Evolutionary conservation across 64 coral and sea anemone genomes (phyloP), one percentile per base, ranked within the genome.

Genomic region (Montipora sp.): DNA sequence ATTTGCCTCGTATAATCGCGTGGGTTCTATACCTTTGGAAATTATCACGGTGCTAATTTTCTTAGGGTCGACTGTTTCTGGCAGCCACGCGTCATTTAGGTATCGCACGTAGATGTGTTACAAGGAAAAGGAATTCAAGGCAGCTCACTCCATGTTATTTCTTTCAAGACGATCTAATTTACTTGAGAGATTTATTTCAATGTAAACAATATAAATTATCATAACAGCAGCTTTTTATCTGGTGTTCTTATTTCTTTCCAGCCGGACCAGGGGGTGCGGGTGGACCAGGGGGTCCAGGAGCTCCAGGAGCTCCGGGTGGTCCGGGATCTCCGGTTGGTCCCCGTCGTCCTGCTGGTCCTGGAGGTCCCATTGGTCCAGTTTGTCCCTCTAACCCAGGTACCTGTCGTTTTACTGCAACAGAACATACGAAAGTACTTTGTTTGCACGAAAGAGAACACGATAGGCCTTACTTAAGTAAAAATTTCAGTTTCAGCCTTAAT

Each of bases 241-340:
- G 20, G 20, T 71, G 68, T 71, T 21, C 21, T 71, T 71, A 71
- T 23, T 71, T 71, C 36, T 19, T 80, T 16, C 77, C 77, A 51
- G 87, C 47, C 8, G 87, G 87, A 19, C 87, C 87, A 16, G 87
- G 87, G 19, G 87, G 87, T 19, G 72, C 87, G 57, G 87, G 73
- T 22, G n/a, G 7, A 8, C 87, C 87, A 66, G 87, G 87, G 5
- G 87, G 71, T 77, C 87, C 87, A 3, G 48, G 75, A 36, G 45
- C 23, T 89, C 87, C 87, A 49, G 87, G 87, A 19, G 24, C 24
- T 77, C 87, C 87, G 5, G 72, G 72, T 66, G 75, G 51, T 44
- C 87, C 87, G 75, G 87, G 73, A 78, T 78, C 72, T 2, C 87
- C 87, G 23, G 59, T 75, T 12, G 87, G 72, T 47, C 87, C 87